Base-by-base conservation (phyloP, 2,888 invertebrate species). In the Thecocarcelia acutangulata region DNA sequence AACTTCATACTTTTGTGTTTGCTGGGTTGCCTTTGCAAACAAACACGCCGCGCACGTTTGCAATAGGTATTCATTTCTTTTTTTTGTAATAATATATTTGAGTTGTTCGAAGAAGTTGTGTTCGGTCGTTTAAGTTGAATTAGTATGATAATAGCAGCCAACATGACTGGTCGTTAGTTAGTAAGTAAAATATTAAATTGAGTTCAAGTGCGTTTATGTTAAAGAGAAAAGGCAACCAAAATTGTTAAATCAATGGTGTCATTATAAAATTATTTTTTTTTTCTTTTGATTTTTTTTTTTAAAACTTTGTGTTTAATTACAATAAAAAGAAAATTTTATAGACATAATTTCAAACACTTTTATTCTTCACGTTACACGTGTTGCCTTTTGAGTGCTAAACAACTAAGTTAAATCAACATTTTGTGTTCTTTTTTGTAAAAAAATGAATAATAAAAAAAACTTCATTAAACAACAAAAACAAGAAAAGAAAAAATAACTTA, bases 121-220 rank as follows among this genome's bases (percentile, higher is more conserved):
- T 64, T 73, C 73, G 61, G 54, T 73, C 52, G 58, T 8, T 3
- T 33, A 33, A 33, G 59, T 64, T 63, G 59, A 70, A 70, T 74
- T 82, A 82, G 82, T 82, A 74, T 50, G 24, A 74, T 46, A 74
- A 54, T 78, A 78, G 78, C 82, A 82, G 66, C 74, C 82, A 70
- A 70, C 59, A 66, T 74, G 70, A 66, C 13, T 2, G 48, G 82
- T 78, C 70, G 74, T 37, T 56, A 28, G n/a, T 63, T 40, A 9
- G 28, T 59, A 54, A 19, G 9, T 28, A 42, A 13, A 6, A 12
- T 5, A 17, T 9, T 42, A 74, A 46, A 52, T 50, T 40, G n/a
- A 46, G 44, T 68, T 52, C 13, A 13, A 50, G 17, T 40, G 15
- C 48, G 19, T 42, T 56, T 52, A 33, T 72, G 19, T 48, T 66